Evolutionary conservation across 2,797 vertebrate species (phyloP), one percentile per base, ranked within the genome.

Genomic region (Halcyon leucocephala): DNA sequence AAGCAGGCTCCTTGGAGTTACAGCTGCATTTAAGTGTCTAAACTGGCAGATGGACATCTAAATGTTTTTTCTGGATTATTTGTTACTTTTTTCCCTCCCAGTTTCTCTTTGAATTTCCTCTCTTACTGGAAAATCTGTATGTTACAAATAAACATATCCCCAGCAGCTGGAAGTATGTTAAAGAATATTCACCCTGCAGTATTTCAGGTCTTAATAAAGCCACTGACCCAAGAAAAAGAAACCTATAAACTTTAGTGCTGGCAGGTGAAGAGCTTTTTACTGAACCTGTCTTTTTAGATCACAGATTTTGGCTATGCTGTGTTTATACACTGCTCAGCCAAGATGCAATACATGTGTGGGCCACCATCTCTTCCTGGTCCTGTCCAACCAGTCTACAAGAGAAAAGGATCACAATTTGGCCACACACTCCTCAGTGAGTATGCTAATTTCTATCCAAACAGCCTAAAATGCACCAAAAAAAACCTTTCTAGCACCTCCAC

Each of bases 121-220:
- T 94, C 26, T 82, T 81, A 78, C 33, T 71, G 57, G 57, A 88
- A 97, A 86, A 86, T 24, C 44, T 54, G 26, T 42, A 7, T 65
- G 31, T 74, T 90, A 86, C 57, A 91, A 94, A 72, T 64, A 88
- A 90, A 28, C 55, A 37, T 89, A 88, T 69, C 33, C 46, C n/a
- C 26, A 83, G 44, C 87, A 96, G 85, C 69, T 93, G 80, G 82
- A 80, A 88, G 8, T 54, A 58, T 2, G 15, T 55, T 94, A 90
- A 84, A 76, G 51, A 93, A 84, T 62, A 84, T 70, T 90, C 35
- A 86, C 42, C 10, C 46, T 77, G 39, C 25, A 84, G 58, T 76
- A 82, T 73, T 95, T 82, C 46, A 84, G 82, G 49, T 74, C 82
- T 90, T 90, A 79, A 93, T 94, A 95, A 95, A 95, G 70, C 55